Base-by-base conservation (phyloP, 2,888 invertebrate species). In the Leptopilina myrica region DNA sequence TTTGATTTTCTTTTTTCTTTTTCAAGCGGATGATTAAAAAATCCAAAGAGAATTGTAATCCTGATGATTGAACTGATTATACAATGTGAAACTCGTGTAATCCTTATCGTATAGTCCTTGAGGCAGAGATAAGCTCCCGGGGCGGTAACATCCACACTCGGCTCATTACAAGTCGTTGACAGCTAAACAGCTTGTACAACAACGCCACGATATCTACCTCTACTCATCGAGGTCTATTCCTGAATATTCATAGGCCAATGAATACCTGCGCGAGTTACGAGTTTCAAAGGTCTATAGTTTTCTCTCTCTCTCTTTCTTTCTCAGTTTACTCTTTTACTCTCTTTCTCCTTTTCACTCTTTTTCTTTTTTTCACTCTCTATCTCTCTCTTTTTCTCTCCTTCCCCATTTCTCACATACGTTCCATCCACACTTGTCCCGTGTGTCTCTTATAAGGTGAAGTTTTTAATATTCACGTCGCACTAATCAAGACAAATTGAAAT, bases 401-500 rank as follows among this genome's bases (percentile, higher is more conserved):
- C n/a, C 46, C 76, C n/a, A 5, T 20, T 59, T 59, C 59, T 59
- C 59, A n/a, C 33, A 2, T 33, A 3, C 43, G 15, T 62, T 62
- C 62, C 20, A 20, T 9, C 20, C 15, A 20, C 20, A 15, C 9
- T 11, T 49, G 33, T 33, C 33, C 33, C 5, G 3, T 33, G 33
- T 33, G 33, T 33, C 33, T 33, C 33, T 49, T 49, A 49, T 73
- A 14, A 73, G 78, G 78, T 76, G 67, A 33, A 77, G 79, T 80
- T 84, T 88, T 89, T 87, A 88, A 89, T 88, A 90, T 90, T 90
- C 90, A 86, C 85, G 88, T 89, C 89, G 88, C 88, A 87, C 85
- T 85, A 87, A 89, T 89, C 90, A 87, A 88, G 88, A 90, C 89
- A 89, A 90, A 90, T 90, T 89, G 89, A 89, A 89, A 89, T 89